Conservation (phyloP, 2,797 vertebrate genomes). For the Huso huso region DNA sequence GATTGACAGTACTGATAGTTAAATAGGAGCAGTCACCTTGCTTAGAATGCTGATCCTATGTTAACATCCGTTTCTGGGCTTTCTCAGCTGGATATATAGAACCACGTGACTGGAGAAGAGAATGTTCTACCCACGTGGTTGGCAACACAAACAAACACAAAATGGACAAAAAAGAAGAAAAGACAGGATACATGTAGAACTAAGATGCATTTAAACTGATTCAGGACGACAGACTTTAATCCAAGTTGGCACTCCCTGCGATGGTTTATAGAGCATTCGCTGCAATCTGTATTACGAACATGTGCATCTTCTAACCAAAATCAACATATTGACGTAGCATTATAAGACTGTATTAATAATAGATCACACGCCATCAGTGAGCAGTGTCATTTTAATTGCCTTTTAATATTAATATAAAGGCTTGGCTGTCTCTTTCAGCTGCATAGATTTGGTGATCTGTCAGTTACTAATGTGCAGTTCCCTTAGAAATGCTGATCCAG, state of each 20-base stretch:
- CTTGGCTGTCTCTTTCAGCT: not conserved
- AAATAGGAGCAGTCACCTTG: too few relatives aligned
- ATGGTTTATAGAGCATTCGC: not conserved
- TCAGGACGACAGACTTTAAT: not conserved
- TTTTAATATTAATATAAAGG: slow-evolving; percentile 6
- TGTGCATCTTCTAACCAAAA: not conserved
- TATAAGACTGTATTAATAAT: slow-evolving; percentile 7
- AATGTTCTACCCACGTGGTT: not conserved
- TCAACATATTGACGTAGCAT: not conserved
- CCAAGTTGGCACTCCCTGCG: not conserved
- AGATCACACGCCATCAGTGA: not conserved
- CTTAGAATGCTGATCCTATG: too few relatives aligned
- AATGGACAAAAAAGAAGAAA: not conserved
- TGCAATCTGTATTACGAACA: not conserved
- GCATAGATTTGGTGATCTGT: not conserved
- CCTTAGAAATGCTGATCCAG: not conserved
- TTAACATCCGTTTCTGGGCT: too few relatives aligned
- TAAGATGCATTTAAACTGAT: not conserved
- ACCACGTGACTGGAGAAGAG: not conserved
- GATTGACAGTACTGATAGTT: too few relatives aligned
- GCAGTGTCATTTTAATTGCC: slow-evolving; percentile 1
- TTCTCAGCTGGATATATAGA: not conserved
- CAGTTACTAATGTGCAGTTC: slow-evolving; percentile 5
- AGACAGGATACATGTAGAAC: not conserved
- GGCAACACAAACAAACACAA: too few relatives aligned